phyloP scores from a whole-genome alignment of 2,797 vertebrate genomes.

The Schizopygopsis malacanthus region DNA sequence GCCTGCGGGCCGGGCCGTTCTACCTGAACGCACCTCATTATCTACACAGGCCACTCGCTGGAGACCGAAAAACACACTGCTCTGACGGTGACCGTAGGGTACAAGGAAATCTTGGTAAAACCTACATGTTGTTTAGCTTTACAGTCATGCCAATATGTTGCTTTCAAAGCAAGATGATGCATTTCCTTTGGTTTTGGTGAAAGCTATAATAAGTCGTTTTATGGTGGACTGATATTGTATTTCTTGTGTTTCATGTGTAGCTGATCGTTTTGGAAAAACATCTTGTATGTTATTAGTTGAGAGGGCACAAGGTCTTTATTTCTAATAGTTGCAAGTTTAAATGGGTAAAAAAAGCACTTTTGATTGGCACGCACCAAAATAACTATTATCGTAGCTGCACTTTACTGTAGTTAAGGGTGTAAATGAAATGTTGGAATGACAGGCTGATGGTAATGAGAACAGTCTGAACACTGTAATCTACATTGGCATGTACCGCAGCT shows the following conservation, averaged over 20 bases:
- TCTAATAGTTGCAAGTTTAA: neutral
- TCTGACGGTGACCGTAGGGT: slow-evolving; percentile 17
- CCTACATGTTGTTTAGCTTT: neutral
- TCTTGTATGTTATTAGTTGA: slow-evolving; percentile 17
- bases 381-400: neutral
- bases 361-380: neutral
- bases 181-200: neutral
- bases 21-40: slow-evolving; percentile 35
- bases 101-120: neutral
- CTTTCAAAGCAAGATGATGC: neutral
- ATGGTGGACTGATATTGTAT: neutral
- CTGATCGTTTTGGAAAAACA: slow-evolving; percentile 4
- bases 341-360: neutral
- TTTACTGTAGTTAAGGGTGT: neutral
- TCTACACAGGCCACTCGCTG: slow-evolving; percentile 27
- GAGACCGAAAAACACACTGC: neutral
- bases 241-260: neutral
- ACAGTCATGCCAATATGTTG: neutral
- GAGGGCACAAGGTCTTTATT: neutral
- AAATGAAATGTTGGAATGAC: slow-evolving; percentile 2
- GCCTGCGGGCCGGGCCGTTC: slow-evolving; percentile 15
- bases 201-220: neutral
- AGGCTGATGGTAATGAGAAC: slow-evolving; percentile 11
- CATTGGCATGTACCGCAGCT: neutral
- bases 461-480: slow-evolving; percentile 16